Evolutionary conservation across 2,797 vertebrate genomes (phyloP), one percentile per base, ranked within the genome.

Genomic region (Helostoma temminkii): DNA sequence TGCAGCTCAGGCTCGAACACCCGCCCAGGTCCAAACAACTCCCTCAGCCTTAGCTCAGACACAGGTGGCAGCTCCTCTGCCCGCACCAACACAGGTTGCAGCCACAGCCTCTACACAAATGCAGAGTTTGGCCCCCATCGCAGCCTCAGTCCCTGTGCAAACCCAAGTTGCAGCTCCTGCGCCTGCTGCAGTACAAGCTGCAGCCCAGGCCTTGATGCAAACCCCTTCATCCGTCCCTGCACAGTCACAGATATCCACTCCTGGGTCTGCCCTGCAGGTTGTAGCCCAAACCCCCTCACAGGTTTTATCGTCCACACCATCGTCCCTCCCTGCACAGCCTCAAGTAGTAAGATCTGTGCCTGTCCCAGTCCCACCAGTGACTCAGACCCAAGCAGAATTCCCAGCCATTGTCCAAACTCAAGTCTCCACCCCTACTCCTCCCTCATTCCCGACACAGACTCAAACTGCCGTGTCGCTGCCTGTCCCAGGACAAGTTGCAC

Each of bases 11-110:
- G 41, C 59, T 5, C 72, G 68, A 61, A 21, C 21, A 5, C 10
- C 60, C 3, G 74, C 84, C 4, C 88, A 83, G 3, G 89, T 91
- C 62, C 87, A 91, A 58, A 89, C 89, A 0, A 88, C 89, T n/a
- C 79, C 88, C 14, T 89, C 91, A 0, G 18, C 77, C 30, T 58
- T 84, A 3, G 67, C 83, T 9, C 89, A 91, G 50, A 84, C 89
- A 12, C 88, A 87, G 25, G 87, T 88, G 79, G 24, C 71, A 0
- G 82, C 88, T 3, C 84, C 87, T 25, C 0, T 88, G 11, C 87
- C 89, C 3, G 32, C 37, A 11, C 66, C 74, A 1, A 49, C 15
- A 1, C 84, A 76, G 3, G 24, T 56, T 5, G 24, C 70, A 0
- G 82, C 88, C 3, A 82, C 87, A 25, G 1, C 37, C 15, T 64